A percentile compares a stretch with the other conserved stretches of the same genome.
Evolutionary conservation across 2,888 invertebrate genomes (phyloP).

Genomic region (Cryptus armator): DNA sequence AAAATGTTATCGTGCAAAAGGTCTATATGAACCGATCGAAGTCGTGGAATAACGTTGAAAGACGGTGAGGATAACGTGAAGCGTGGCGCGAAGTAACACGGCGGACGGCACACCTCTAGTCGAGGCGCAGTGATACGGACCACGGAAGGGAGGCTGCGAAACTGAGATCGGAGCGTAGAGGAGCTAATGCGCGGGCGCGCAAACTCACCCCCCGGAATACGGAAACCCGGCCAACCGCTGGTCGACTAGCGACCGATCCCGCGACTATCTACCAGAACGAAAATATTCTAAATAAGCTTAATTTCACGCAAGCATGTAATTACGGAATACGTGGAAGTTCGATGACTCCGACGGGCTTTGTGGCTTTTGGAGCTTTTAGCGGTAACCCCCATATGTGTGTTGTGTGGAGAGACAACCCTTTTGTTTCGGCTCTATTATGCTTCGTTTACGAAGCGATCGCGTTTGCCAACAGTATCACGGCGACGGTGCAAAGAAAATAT

Average conservation of each 20-base stretch:
- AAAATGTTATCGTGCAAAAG: not conserved
- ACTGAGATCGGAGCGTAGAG: constrained; percentile 82
- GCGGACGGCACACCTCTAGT: constrained; percentile 79
- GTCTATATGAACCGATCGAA: not conserved
- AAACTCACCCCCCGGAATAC: constrained; percentile 79
- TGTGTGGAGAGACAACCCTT: not conserved
- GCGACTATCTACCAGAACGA: constrained; percentile 41
- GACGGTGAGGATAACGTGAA: constrained; percentile 52
- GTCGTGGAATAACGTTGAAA: constrained; percentile 22
- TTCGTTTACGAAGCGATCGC: not conserved
- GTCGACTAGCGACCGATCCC: constrained; percentile 43
- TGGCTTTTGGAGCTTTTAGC: not conserved
- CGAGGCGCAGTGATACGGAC: constrained; percentile 79
- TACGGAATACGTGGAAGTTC: constrained; percentile 16
- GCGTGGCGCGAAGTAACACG: constrained; percentile 70
- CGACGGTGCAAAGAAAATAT: not conserved
- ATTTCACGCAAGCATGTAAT: constrained; percentile 30
- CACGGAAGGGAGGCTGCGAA: constrained; percentile 84
- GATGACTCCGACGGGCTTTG: constrained; percentile 4
- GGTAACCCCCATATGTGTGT: not conserved
- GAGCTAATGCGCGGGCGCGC: constrained; percentile 79
- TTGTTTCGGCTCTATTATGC: not conserved
- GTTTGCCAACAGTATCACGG: not conserved
- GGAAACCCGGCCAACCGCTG: constrained; percentile 75
- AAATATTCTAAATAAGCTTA: constrained; percentile 44